phyloP scores from a whole-genome alignment of 2,888 invertebrate species.

The Diarsia brunnea region DNA sequence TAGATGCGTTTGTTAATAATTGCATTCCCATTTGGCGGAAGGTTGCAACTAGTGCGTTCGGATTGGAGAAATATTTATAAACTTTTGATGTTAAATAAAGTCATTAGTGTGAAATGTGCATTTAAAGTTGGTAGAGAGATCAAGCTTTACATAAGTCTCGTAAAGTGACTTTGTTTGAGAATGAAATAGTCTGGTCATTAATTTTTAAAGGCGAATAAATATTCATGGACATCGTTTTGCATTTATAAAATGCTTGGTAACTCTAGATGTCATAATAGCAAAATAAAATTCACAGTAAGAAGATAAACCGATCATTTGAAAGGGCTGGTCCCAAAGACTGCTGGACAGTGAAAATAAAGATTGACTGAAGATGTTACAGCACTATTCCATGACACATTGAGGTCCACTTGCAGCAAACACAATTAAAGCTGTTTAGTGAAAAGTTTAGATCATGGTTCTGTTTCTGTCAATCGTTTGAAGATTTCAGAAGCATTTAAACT shows the following conservation, averaged over 20 bases:
- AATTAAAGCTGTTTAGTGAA: neutral
- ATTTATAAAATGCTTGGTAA: neutral
- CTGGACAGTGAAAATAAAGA: slow-evolving; percentile 50
- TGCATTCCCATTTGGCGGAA: slow-evolving; percentile 64
- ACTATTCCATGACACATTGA: neutral
- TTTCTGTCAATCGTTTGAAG: neutral
- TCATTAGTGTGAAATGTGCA: neutral
- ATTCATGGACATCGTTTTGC: neutral
- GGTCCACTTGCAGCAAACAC: neutral
- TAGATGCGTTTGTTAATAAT: slow-evolving; percentile 69
- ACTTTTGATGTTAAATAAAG: slow-evolving; percentile 19
- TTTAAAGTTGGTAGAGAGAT: slow-evolving; percentile 1
- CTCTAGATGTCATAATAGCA: neutral
- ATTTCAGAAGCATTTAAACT: neutral
- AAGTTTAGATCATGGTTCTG: neutral
- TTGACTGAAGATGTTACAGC: neutral
- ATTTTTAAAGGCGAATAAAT: neutral
- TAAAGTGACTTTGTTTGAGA: neutral
- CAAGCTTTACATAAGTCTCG: neutral
- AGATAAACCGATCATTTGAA: neutral
- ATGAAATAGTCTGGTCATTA: neutral
- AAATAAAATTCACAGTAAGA: neutral
- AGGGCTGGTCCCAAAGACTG: slow-evolving; percentile 70
- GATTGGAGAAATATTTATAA: slow-evolving; percentile 68
- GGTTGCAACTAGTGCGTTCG: slow-evolving; percentile 76